Conservation (phyloP, 2,113 vertebrate species). For the Xenopus borealis region DNA sequence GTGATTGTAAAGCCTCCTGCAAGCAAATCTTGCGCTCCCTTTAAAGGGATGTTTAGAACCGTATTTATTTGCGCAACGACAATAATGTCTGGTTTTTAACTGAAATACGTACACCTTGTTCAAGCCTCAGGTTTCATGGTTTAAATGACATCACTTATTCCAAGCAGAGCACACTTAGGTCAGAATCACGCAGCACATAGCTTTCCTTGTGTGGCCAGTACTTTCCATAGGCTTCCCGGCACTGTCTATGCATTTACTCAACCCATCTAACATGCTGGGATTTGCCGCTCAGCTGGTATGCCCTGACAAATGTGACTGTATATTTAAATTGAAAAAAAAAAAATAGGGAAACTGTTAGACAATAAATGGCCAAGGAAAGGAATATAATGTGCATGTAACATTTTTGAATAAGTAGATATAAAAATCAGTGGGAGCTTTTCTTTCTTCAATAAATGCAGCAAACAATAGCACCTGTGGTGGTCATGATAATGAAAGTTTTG, state of each 20-base stretch:
- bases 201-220: slow-evolving; percentile 19
- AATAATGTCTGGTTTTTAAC: slow-evolving; percentile 2
- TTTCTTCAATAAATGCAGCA: too few relatives aligned
- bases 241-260: neutral
- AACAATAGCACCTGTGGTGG: too few relatives aligned
- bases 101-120: slow-evolving; percentile 34
- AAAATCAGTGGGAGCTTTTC: too few relatives aligned
- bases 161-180: slow-evolving; percentile 32
- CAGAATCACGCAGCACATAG: slow-evolving; percentile 29
- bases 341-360: too few relatives aligned
- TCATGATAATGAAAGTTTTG: too few relatives aligned
- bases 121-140: slow-evolving; percentile 20
- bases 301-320: slow-evolving; percentile 22
- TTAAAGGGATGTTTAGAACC: too few relatives aligned
- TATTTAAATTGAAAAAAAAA: slow-evolving; percentile 2
- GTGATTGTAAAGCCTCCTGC: too few relatives aligned
- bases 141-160: slow-evolving; percentile 41
- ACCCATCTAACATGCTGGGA: slow-evolving; percentile 13
- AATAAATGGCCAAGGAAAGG: too few relatives aligned
- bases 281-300: slow-evolving; percentile 20
- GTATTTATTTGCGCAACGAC: neutral
- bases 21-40: too few relatives aligned
- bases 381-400: too few relatives aligned
- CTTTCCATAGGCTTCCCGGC: slow-evolving; percentile 31
- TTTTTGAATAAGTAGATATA: too few relatives aligned